Evolutionary conservation across 2,797 vertebrate genomes (phyloP), one percentile per base, ranked within the genome.

Genomic region (Epinephelus awoara): DNA sequence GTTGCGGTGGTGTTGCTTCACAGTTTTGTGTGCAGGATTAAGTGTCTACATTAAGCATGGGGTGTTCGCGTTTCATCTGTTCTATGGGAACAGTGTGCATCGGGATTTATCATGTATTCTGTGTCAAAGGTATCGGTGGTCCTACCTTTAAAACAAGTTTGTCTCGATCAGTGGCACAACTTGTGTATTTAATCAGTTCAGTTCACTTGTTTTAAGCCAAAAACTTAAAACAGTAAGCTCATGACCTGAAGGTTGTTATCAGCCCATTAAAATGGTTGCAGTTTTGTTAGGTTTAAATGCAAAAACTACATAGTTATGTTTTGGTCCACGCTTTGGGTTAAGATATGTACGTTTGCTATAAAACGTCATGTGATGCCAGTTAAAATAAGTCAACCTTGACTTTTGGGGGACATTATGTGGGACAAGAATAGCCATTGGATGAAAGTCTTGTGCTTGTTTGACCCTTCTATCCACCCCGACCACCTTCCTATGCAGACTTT

Each of bases 101-200:
- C 50, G 14, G 50, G 80, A 66, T 87, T 58, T 19, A 59, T 77
- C 21, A 8, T 50, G 3, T 42, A 51, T 49, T 77, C n/a, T 47
- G 11, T 59, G 4, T 49, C 58, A 46, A 80, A 42, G 55, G 17
- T 61, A 4, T 76, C 2, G 3, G 29, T 46, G 23, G 15, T 42
- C 46, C 40, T 68, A 40, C 64, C 58, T 46, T 47, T 23, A 80
- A 67, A 73, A 21, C 66, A 82, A 80, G 71, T 84, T 88, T 79
- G 67, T 79, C 74, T 63, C 23, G 56, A n/a, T 55, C 4, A 73
- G 15, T 5, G 52, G 14, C 67, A 84, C 64, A 79, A 85, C 70
- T 74, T 86, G 62, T 25, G 49, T 29, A 63, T 68, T 82, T n/a
- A 50, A 50, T 54, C 9, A 67, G 71, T 59, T 67, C 50, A 57